Percentiles rank a stretch among this genome's conserved stretches.
Conservation (phyloP, 2,797 vertebrate genomes). For the Acrocephalus scirpaceus region DNA sequence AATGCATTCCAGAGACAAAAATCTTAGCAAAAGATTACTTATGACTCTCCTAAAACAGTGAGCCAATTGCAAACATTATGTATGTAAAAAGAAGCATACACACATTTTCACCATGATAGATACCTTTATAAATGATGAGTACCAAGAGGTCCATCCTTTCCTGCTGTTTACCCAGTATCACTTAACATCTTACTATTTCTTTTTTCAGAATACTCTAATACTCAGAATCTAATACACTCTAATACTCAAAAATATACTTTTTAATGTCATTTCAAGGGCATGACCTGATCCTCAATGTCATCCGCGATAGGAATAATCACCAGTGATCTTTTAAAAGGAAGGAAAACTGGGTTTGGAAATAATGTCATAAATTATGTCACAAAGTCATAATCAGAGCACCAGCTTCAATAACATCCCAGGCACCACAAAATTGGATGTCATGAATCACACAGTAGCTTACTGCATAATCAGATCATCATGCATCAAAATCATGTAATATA, state of each 20-base stretch:
- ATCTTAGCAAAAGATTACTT: background rate
- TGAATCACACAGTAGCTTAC: conserved; percentile 38
- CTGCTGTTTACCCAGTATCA: background rate
- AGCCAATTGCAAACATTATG: background rate
- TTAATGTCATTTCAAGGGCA: background rate
- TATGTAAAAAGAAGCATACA: background rate
- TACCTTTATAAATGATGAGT: background rate
- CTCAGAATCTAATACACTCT: background rate
- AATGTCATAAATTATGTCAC: background rate
- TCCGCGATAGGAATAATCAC: background rate
- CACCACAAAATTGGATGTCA: conserved; percentile 4
- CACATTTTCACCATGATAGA: background rate
- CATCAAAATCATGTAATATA: conserved; percentile 19
- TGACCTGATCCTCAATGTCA: background rate
- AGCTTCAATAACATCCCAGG: conserved; percentile 15
- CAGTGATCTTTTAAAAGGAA: background rate
- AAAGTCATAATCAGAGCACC: conserved; percentile 8
- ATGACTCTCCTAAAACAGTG: background rate
- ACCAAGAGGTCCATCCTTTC: background rate
- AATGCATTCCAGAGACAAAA: background rate
- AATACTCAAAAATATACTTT: background rate
- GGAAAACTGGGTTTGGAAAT: conserved; percentile 8
- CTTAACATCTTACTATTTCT: background rate
- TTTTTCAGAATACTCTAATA: background rate
- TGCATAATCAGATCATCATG: background rate